Evolutionary conservation across 2,888 invertebrate genomes (phyloP).

Genomic region (Oligia fasciuncula): DNA sequence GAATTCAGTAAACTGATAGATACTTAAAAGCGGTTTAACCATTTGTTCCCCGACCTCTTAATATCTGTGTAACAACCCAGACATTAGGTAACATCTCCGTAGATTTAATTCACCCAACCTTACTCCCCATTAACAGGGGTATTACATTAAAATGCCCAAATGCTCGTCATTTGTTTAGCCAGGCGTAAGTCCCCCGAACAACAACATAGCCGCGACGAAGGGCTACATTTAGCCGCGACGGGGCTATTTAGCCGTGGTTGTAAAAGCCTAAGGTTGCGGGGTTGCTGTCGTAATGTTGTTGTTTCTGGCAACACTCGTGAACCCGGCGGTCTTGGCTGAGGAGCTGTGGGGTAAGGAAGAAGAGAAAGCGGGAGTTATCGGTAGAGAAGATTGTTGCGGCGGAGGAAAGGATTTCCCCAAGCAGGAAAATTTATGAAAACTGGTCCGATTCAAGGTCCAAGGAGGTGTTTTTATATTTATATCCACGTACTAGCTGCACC

Average conservation of each 20-base stretch:
- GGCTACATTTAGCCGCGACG: constrained; percentile 60
- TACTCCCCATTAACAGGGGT: constrained; percentile 36
- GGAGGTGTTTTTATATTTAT: not conserved
- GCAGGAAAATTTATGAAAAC: too few relatives aligned
- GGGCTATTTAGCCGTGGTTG: constrained; percentile 73
- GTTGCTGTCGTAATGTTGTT: constrained; percentile 75
- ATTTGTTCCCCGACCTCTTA: not conserved
- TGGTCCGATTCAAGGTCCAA: not conserved
- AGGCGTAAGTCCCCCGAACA: constrained; percentile 66
- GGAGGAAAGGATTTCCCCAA: too few relatives aligned
- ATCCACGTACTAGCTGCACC: too few relatives aligned
- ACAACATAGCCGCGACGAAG: constrained; percentile 59
- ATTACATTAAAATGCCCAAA: constrained; percentile 67
- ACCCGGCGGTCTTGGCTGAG: constrained; percentile 70
- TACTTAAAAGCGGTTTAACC: not conserved
- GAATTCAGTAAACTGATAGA: not conserved
- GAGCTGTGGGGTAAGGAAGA: constrained; percentile 57
- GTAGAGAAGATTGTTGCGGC: not conserved
- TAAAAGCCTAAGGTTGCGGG: constrained; percentile 67
- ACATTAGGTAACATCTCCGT: not conserved
- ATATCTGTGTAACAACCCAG: constrained; percentile 1
- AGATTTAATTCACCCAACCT: constrained; percentile 43
- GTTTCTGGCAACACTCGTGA: constrained; percentile 79
- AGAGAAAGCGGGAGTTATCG: constrained; percentile 24
- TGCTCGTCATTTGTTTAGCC: constrained; percentile 56